Evolutionary conservation across 2,888 invertebrate genomes (phyloP).

Genomic region (Hypomecis atomaria): DNA sequence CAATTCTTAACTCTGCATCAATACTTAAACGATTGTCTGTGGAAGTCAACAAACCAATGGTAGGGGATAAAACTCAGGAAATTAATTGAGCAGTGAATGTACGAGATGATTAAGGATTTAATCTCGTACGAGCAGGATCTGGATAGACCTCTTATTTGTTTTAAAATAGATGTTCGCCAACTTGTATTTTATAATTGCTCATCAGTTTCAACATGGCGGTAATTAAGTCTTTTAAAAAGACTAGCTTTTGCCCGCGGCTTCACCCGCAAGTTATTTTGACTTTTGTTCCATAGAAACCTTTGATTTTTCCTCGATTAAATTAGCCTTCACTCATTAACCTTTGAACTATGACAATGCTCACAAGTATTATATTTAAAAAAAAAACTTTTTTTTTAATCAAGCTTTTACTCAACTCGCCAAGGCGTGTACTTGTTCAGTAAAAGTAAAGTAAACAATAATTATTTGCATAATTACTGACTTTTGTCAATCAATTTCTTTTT

Average conservation of each 20-base stretch:
- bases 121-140: conserved; percentile 44
- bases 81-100: conserved; percentile 33
- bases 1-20: too few species aligned
- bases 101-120: conserved; percentile 61
- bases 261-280: not conserved
- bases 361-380: too few species aligned
- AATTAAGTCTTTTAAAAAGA: not conserved
- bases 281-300: too few species aligned
- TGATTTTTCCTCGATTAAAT: too few species aligned
- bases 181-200: conserved; percentile 28
- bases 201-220: conserved; percentile 14
- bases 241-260: not conserved
- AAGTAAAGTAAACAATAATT: too few species aligned
- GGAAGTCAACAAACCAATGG: conserved; percentile 9
- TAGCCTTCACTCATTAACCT: too few species aligned
- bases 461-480: too few species aligned
- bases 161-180: conserved; percentile 31
- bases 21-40: conserved; percentile 47
- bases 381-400: too few species aligned
- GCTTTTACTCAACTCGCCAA: too few species aligned
- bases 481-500: too few species aligned
- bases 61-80: conserved; percentile 25
- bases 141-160: conserved; percentile 28
- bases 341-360: too few species aligned
- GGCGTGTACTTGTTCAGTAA: too few species aligned